Conservation (phyloP, 2,888 invertebrate species). For the Andrena hattorfiana region DNA sequence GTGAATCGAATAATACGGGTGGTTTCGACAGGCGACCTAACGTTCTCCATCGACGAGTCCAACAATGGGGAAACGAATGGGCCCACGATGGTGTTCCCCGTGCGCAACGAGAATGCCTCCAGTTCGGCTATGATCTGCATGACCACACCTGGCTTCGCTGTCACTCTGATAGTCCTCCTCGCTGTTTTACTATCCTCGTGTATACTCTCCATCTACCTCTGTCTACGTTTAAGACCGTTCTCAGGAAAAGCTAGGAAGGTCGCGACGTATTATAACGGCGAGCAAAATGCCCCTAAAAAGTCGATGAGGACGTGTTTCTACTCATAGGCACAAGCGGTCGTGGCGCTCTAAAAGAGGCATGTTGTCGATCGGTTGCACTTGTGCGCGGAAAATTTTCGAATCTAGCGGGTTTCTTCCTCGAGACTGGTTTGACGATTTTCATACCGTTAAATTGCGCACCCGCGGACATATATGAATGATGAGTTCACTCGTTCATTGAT, state of each 20-base stretch:
- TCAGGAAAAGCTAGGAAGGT: slow-evolving; percentile 87
- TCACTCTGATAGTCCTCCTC: slow-evolving; percentile 93
- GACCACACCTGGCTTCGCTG: slow-evolving; percentile 97
- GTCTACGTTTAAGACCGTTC: slow-evolving; percentile 92
- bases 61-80: slow-evolving; percentile 85
- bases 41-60: slow-evolving; percentile 92
- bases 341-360: slow-evolving; percentile 3
- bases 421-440: slow-evolving; percentile 47
- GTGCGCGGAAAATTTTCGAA: slow-evolving; percentile 21
- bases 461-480: background rate
- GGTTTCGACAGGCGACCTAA: slow-evolving; percentile 95
- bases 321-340: slow-evolving; percentile 86
- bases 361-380: slow-evolving; percentile 36
- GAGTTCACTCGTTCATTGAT: slow-evolving; percentile 3
- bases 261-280: slow-evolving; percentile 67
- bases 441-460: slow-evolving; percentile 22
- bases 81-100: slow-evolving; percentile 90
- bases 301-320: slow-evolving; percentile 89
- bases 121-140: slow-evolving; percentile 91
- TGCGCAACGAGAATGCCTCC: slow-evolving; percentile 84
- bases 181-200: slow-evolving; percentile 94
- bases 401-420: slow-evolving; percentile 32
- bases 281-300: slow-evolving; percentile 77
- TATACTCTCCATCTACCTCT: slow-evolving; percentile 93
- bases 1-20: slow-evolving; percentile 95